Evolutionary conservation across 1,140 invertebrate species (phyloP).

Genomic region (Drosophila sp.): DNA sequence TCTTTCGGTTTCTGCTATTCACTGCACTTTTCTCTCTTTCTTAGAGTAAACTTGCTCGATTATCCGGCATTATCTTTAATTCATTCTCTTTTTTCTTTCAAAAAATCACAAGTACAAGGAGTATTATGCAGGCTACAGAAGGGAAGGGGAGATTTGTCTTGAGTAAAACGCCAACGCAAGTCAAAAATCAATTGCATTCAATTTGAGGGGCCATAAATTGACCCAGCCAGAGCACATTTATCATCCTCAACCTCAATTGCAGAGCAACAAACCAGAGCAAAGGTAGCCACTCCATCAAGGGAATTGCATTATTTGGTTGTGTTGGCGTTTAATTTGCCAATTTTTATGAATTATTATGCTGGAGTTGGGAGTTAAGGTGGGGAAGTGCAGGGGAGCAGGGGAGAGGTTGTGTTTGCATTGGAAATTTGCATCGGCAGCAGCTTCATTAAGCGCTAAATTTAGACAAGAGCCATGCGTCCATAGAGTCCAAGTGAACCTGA

Average conservation of each 20-base stretch:
- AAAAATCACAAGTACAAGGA: constrained; percentile 40
- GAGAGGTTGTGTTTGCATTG: constrained; percentile 68
- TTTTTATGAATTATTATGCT: constrained; percentile 75
- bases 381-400: background rate
- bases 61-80: constrained; percentile 25
- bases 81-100: constrained; percentile 33
- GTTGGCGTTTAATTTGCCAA: constrained; percentile 82
- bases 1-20: constrained; percentile 42
- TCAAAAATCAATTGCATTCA: constrained; percentile 78
- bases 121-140: constrained; percentile 35
- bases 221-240: constrained; percentile 64
- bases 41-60: constrained; percentile 55
- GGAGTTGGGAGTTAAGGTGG: background rate
- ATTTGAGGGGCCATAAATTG: constrained; percentile 77
- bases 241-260: constrained; percentile 42
- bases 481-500: constrained; percentile 43
- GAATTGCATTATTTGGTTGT: constrained; percentile 74
- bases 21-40: constrained; percentile 15
- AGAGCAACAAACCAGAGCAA: constrained; percentile 28
- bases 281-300: constrained; percentile 30
- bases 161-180: constrained; percentile 67
- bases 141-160: constrained; percentile 1
- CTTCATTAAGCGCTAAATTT: constrained; percentile 81
- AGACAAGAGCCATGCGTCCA: constrained; percentile 61
- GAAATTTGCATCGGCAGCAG: constrained; percentile 46